Base-by-base conservation (phyloP, 2,888 invertebrate species). In the Synergus itoensis region DNA sequence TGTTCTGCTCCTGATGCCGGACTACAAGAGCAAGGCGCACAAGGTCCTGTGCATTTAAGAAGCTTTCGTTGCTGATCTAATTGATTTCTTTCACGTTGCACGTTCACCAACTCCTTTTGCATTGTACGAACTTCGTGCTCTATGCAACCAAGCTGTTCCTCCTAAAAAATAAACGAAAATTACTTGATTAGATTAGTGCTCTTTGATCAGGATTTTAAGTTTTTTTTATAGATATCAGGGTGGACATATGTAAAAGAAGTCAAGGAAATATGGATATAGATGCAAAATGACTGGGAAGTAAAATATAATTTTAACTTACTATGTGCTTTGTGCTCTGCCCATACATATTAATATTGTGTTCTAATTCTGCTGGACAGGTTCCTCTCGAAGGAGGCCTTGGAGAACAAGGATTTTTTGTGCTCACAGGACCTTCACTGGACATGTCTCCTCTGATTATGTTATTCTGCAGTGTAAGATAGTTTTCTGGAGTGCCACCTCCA, bases 91-190 rank as follows among this genome's bases (percentile, higher is more conserved):
- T 94, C 94, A 45, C 92, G 92, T 85, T 94, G 93, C 3, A 94
- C 93, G 36, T 92, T 92, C 45, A 53, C 41, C 63, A 94, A 86
- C 85, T 94, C 94, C 75, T 91, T 90, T 82, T 94, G 93, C 90
- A 95, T 93, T 45, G 93, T 92, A 11, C 93, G 93, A 0, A 95
- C 94, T 88, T 95, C 95, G 4, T 90, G 87, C 87, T 95, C 95
- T 90, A 96, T 94, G 5, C 92, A 93, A 16, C 92, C 92, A 12
- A 96, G 87, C 87, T 95, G 95, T 79, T 94, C 94, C 86, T 94
- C 95, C 95, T 95, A 84, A 12, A 88, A 83, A 78, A 65, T 67
- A 78, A 5, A 36, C 45, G 9, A 78, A 63, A 76, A 80, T 76
- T 60, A 73, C 28, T 77, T 64, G 4, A 21, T 40, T 18, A 76